These are phyloP conservation scores for Sorex araneus DNA, from an alignment of 2,113 vertebrate species.

Conservation along the genomic window DNA sequence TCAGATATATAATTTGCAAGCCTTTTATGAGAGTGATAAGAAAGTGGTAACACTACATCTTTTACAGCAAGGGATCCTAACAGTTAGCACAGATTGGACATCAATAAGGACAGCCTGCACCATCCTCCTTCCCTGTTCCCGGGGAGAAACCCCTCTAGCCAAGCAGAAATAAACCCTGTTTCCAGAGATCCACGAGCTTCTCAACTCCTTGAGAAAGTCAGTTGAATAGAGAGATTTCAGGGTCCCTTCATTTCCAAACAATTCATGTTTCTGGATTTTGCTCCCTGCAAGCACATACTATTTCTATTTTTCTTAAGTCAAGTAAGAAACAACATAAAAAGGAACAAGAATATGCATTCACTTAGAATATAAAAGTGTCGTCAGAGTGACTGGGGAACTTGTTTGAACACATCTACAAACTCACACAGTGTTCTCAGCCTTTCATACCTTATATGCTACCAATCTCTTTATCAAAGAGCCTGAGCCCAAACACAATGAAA, in stretches of 20 bases:
- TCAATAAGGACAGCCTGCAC: background rate
- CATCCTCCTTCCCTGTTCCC: background rate
- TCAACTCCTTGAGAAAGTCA: slow-evolving; percentile 18
- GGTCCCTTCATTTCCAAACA: slow-evolving; percentile 33
- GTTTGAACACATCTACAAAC: slow-evolving; percentile 70
- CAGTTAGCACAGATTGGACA: background rate
- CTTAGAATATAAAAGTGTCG: slow-evolving; percentile 63
- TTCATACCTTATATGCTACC: slow-evolving; percentile 55
- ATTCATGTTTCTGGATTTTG: slow-evolving; percentile 44
- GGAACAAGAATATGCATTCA: slow-evolving; percentile 52
- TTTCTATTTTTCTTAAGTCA: slow-evolving; percentile 65
- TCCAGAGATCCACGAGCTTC: background rate
- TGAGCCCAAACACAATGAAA: slow-evolving; percentile 49
- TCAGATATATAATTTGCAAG: background rate
- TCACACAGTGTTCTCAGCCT: slow-evolving; percentile 56
- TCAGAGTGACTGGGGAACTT: slow-evolving; percentile 54
- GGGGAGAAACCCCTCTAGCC: background rate
- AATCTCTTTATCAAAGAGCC: slow-evolving; percentile 67
- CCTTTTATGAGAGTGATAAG: background rate
- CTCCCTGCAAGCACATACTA: slow-evolving; percentile 38
- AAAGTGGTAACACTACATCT: background rate
- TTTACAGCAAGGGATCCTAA: background rate
- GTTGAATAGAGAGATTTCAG: background rate
- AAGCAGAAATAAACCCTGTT: background rate
- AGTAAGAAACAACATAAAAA: slow-evolving; percentile 68